These are phyloP conservation scores for Leptinotarsa undecemlineata DNA, from an alignment of 1,140 invertebrate species.

Conservation along the genomic window DNA sequence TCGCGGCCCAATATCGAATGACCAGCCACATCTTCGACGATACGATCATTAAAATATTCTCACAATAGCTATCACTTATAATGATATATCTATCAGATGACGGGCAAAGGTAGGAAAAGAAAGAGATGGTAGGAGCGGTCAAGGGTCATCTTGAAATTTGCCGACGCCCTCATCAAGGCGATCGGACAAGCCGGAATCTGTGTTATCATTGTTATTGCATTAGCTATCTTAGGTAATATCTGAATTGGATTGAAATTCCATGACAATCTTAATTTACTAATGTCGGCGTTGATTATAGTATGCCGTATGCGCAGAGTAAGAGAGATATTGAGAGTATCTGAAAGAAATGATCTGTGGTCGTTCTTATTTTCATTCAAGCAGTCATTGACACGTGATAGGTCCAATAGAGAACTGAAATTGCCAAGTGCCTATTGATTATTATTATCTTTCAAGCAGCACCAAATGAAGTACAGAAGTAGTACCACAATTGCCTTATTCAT, in stretches of 20 bases:
- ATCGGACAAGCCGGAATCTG: not conserved
- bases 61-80: conserved; percentile 6
- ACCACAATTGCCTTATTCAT: too few species aligned
- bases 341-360: too few species aligned
- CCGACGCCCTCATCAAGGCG: not conserved
- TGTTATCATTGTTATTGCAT: conserved; percentile 8
- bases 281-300: not conserved
- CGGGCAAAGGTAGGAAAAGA: not conserved
- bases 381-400: too few species aligned
- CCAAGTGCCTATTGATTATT: too few species aligned
- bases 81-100: conserved; percentile 6
- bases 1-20: not conserved
- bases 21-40: not conserved
- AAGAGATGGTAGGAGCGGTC: not conserved
- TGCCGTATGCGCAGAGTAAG: too few species aligned
- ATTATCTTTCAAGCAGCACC: too few species aligned
- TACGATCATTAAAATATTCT: conserved; percentile 6
- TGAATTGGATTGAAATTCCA: not conserved
- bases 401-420: too few species aligned
- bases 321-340: too few species aligned
- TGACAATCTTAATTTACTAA: conserved; percentile 1
- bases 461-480: too few species aligned
- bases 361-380: too few species aligned
- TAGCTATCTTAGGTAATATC: not conserved
- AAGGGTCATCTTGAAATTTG: not conserved